Base-by-base conservation (phyloP, 2,797 vertebrate genomes). In the Kryptolebias ocellatus region DNA sequence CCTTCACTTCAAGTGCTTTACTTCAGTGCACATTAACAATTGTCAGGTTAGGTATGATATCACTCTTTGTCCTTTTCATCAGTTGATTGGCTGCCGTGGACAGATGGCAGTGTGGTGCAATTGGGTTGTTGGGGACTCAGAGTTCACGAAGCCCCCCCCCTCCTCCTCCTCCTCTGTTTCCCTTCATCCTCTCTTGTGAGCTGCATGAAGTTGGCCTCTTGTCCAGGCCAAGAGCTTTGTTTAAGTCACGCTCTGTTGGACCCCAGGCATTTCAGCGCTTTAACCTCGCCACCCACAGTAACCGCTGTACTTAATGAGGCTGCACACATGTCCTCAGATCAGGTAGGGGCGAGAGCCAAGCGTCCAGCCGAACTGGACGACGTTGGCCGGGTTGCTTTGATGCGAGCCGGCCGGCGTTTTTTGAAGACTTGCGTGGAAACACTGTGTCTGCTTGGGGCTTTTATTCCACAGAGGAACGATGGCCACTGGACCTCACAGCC, bases 271-370 rank as follows among this genome's bases (percentile, higher is more conserved):
- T 96, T 95, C 95, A 92, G 94, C 94, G 95, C 95, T 98, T 91
- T 96, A 98, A 98, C 96, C 96, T 96, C 92, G 85, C 95, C 95
- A 96, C 95, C 95, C 94, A 95, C 94, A 90, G 94, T 95, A 96
- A 96, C 95, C 93, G 94, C 93, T 93, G 94, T 93, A 94, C 95
- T 97, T 96, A 96, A 96, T 91, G 90, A 93, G 90, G 89, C 95
- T 95, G 91, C 93, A 93, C 94, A 94, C 92, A 94, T 94, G 94
- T 95, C 93, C 93, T 95, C 90, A 82, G 93, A 94, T 93, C 95
- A 96, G 95, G 95, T 95, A 93, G 80, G 37, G 80, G 73, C 67
- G 44, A 72, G 78, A 83, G 78, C 79, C 78, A 69, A 63, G 60
- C 69, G 29, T 73, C 67, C 80, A 72, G 79, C 80, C 76, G 64